These are phyloP conservation scores for Mechanitis messenoides DNA, from an alignment of 2,888 invertebrate species.

Conservation along the genomic window DNA sequence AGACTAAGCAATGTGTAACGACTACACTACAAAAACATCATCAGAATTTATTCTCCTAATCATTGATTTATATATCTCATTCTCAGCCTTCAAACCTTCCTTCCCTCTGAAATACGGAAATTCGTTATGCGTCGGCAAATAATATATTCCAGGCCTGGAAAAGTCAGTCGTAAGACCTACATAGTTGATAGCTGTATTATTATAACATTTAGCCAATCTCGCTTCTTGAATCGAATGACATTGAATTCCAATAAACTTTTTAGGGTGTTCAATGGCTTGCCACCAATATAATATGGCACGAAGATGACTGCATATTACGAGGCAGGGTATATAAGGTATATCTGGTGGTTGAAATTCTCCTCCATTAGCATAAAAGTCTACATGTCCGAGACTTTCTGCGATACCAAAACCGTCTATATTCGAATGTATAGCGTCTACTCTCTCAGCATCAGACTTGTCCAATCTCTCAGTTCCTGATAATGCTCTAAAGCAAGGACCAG, in stretches of 20 bases:
- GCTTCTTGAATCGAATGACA: constrained; percentile 62
- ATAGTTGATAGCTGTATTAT: constrained; percentile 50
- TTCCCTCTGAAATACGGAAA: constrained; percentile 62
- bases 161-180: constrained; percentile 56
- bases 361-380: constrained; percentile 65
- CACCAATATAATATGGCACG: constrained; percentile 59
- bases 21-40: constrained; percentile 39
- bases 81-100: constrained; percentile 54
- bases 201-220: constrained; percentile 55
- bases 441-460: constrained; percentile 43
- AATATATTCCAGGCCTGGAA: constrained; percentile 53
- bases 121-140: constrained; percentile 55
- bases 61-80: constrained; percentile 55
- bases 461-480: constrained; percentile 46
- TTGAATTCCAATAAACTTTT: constrained; percentile 55
- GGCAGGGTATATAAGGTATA: constrained; percentile 55
- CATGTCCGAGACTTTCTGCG: constrained; percentile 57
- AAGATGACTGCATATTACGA: constrained; percentile 58
- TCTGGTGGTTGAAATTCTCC: constrained; percentile 66
- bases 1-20: no score
- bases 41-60: constrained; percentile 48
- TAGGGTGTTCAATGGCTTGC: constrained; percentile 61
- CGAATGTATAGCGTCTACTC: constrained; percentile 60
- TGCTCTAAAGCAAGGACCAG: constrained; percentile 62
- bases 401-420: constrained; percentile 71